Conservation (phyloP, 1,140 invertebrate genomes). For the Panonychus citri region DNA sequence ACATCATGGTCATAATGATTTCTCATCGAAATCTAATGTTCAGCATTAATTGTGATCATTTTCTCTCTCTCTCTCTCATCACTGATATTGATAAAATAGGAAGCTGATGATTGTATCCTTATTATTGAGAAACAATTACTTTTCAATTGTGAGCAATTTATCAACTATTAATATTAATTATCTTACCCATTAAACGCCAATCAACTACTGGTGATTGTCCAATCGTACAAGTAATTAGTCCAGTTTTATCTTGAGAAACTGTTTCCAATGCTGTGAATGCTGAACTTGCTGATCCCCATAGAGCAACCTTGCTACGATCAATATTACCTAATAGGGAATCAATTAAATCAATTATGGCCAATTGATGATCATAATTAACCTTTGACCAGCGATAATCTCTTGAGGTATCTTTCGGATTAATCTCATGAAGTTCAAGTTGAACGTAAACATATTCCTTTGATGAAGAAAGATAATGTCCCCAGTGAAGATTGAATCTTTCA, state of each 20-base stretch:
- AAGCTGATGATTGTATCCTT: too few species aligned
- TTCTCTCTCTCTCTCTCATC: too few species aligned
- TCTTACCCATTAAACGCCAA: slow-evolving; percentile 33
- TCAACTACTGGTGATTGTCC: slow-evolving; percentile 71
- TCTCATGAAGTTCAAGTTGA: background rate
- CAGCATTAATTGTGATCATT: too few species aligned
- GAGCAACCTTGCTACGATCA: slow-evolving; percentile 53
- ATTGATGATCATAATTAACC: background rate
- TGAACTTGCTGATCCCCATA: slow-evolving; percentile 72
- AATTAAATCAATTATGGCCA: background rate
- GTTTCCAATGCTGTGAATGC: slow-evolving; percentile 54
- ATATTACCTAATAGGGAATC: slow-evolving; percentile 44
- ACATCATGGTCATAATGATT: too few species aligned
- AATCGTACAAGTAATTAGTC: slow-evolving; percentile 66
- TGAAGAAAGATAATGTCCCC: background rate
- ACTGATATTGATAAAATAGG: too few species aligned
- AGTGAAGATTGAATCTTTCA: background rate
- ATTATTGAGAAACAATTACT: too few species aligned
- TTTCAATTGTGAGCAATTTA: too few species aligned
- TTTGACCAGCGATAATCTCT: background rate
- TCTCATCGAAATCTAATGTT: too few species aligned
- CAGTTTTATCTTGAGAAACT: slow-evolving; percentile 42
- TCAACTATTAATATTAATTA: too few species aligned
- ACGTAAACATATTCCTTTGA: background rate
- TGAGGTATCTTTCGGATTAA: background rate